A percentile compares a stretch with the other conserved stretches of the same genome.
These are phyloP conservation scores for Odontocolon sp. DNA, from an alignment of 2,888 invertebrate species.

Conservation along the genomic window DNA sequence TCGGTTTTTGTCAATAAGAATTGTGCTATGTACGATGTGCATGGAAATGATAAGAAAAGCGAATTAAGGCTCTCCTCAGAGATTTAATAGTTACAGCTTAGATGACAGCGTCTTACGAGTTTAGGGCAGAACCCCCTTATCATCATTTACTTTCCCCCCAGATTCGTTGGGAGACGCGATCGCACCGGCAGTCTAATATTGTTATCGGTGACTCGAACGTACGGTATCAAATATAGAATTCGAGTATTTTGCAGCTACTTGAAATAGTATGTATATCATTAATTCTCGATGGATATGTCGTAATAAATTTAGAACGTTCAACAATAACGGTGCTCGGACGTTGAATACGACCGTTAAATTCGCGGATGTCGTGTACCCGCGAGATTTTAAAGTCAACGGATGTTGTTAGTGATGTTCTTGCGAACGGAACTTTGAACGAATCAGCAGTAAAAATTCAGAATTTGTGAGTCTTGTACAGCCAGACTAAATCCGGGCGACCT, in stretches of 20 bases:
- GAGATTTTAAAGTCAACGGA: not conserved
- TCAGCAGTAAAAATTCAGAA: conserved; percentile 69
- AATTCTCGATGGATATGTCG: conserved; percentile 60
- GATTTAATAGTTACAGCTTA: not conserved
- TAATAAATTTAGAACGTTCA: conserved; percentile 56
- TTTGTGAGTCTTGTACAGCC: conserved; percentile 79
- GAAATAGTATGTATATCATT: conserved; percentile 43
- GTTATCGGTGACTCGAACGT: conserved; percentile 46
- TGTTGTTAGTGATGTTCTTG: conserved; percentile 10
- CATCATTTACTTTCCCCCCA: conserved; percentile 13
- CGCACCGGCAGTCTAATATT: conserved; percentile 49
- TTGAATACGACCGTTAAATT: not conserved
- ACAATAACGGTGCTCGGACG: conserved; percentile 7
- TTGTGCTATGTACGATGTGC: conserved; percentile 4
- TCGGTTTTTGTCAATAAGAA: not conserved
- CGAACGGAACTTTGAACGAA: not conserved
- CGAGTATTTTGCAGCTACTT: conserved; percentile 52
- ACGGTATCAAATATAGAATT: conserved; percentile 73
- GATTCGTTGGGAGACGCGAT: conserved; percentile 49
- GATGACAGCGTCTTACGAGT: not conserved
- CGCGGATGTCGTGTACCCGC: not conserved
- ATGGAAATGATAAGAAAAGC: conserved; percentile 38
- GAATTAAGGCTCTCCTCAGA: conserved; percentile 16
- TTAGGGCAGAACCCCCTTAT: conserved; percentile 21
- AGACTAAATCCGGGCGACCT: conserved; percentile 75